Conservation (phyloP, 2,797 vertebrate genomes). For the Phrynocephalus forsythii region DNA sequence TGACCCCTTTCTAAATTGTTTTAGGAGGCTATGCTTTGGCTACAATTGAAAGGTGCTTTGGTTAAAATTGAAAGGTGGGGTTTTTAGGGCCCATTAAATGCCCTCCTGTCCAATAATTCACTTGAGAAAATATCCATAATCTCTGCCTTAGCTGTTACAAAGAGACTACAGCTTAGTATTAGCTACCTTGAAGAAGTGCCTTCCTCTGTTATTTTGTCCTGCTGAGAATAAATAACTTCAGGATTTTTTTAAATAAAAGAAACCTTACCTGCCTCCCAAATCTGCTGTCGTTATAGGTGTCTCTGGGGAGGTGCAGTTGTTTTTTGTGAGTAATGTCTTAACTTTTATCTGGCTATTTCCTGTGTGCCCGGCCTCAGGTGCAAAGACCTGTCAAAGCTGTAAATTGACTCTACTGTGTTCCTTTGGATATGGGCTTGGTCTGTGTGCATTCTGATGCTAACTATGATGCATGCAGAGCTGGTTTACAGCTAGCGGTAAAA, state of each 20-base stretch:
- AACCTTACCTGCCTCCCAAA: conserved; percentile 12
- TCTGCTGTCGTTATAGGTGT: background rate
- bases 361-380: conserved; percentile 56
- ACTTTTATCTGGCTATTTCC: conserved; percentile 49
- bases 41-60: background rate
- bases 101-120: fast-evolving
- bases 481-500: conserved; percentile 76
- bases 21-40: background rate
- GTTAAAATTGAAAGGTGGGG: background rate
- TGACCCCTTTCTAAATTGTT: background rate
- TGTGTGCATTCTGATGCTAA: conserved; percentile 76
- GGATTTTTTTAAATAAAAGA: background rate
- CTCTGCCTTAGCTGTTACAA: background rate
- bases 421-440: conserved; percentile 69
- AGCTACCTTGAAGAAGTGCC: background rate
- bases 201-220: background rate
- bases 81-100: background rate
- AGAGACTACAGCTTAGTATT: background rate
- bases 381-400: conserved; percentile 70
- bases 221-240: conserved; percentile 2
- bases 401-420: conserved; percentile 70
- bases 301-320: conserved; percentile 34
- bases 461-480: conserved; percentile 74
- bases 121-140: conserved; percentile 2
- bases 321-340: conserved; percentile 41